Conservation (phyloP, 2,797 vertebrate genomes). For the Crocodylus rhombifer region DNA sequence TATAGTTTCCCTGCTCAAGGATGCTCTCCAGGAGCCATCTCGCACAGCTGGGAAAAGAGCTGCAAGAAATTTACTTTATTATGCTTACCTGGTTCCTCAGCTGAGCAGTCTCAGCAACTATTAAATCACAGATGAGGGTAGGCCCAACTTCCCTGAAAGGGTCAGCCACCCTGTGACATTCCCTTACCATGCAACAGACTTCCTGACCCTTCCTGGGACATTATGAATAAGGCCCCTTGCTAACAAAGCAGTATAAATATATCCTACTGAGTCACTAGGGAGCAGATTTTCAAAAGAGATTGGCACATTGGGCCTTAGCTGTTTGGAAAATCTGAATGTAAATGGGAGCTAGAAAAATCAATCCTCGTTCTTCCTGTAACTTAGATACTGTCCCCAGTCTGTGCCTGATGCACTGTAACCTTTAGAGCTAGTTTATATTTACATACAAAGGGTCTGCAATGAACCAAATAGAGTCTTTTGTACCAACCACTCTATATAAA, state of each 20-base stretch:
- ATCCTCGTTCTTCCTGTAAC: background rate
- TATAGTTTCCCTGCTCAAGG: background rate
- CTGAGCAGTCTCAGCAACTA: background rate
- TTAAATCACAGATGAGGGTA: background rate
- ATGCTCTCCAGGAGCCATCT: background rate
- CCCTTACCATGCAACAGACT: background rate
- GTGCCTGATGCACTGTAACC: background rate
- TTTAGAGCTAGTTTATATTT: background rate
- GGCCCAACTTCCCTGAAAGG: too few relatives aligned
- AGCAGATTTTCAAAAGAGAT: background rate
- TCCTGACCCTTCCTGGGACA: background rate
- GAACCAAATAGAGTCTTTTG: background rate
- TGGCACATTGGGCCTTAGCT: background rate
- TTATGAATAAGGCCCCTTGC: background rate
- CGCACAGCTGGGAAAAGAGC: background rate
- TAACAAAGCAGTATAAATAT: background rate
- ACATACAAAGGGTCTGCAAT: background rate
- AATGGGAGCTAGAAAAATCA: conserved; percentile 2
- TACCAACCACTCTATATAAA: background rate
- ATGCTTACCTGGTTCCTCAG: background rate
- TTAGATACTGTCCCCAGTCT: background rate
- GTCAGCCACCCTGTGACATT: background rate
- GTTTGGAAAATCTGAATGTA: background rate
- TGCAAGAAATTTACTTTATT: background rate
- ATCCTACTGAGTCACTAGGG: background rate